A percentile compares a stretch with the other conserved stretches of the same genome.
These are phyloP conservation scores for Tichodroma muraria DNA, from an alignment of 2,113 vertebrate species.

Conservation along the genomic window DNA sequence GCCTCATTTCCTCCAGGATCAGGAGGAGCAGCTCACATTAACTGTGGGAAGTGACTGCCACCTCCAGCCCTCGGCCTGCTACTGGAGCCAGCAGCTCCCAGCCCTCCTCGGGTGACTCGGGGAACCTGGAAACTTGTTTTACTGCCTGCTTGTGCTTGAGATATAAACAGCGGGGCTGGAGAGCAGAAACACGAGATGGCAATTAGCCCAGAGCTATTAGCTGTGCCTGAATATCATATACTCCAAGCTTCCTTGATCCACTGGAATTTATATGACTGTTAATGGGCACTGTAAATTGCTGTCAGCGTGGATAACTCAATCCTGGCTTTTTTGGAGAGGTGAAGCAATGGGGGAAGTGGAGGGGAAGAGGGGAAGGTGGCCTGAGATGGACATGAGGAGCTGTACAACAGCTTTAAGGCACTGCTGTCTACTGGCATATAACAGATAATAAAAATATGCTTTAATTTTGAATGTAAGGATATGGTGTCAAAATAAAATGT, in stretches of 20 bases:
- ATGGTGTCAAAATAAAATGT: slow-evolving; percentile 45
- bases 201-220: slow-evolving; percentile 64
- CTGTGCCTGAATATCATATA: slow-evolving; percentile 26
- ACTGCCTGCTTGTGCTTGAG: neutral
- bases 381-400: neutral
- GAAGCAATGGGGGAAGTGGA: neutral
- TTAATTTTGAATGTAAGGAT: slow-evolving; percentile 5
- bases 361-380: slow-evolving; percentile 3
- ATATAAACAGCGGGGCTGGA: slow-evolving; percentile 13
- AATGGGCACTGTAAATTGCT: slow-evolving; percentile 59
- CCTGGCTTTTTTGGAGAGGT: neutral
- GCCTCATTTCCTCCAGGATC: rapidly evolving
- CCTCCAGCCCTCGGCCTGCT: slow-evolving; percentile 53
- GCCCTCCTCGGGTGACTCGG: neutral
- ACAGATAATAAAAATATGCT: slow-evolving; percentile 60
- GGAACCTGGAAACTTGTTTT: slow-evolving; percentile 39
- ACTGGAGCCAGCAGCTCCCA: slow-evolving; percentile 39
- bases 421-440: slow-evolving; percentile 30
- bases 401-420: neutral
- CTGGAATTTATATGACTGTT: slow-evolving; percentile 56
- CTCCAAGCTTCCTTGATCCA: slow-evolving; percentile 58
- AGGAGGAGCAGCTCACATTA: neutral
- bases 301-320: slow-evolving; percentile 26
- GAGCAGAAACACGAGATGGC: slow-evolving; percentile 53
- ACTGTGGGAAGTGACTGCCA: slow-evolving; percentile 56